A percentile compares a stretch with the other conserved stretches of the same genome.
Conservation (phyloP, 2,113 vertebrate species). For the Embiotoca jacksoni region DNA sequence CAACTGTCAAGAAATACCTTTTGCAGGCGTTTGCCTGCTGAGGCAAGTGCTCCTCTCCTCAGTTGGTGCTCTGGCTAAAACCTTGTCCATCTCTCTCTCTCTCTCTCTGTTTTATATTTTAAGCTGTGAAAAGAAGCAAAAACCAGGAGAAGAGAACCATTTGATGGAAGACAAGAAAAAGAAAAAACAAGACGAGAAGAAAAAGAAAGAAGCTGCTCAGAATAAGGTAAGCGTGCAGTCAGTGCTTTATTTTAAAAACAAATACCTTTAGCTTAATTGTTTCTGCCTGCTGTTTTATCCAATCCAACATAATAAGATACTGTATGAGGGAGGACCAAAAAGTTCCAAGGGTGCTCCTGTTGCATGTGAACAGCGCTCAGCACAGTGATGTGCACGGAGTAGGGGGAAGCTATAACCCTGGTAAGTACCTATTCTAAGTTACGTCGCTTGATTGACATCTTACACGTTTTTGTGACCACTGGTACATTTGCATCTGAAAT, state of each 20-base stretch:
- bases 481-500: too few species aligned
- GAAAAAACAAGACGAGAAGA: conserved; percentile 99
- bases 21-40: conserved; percentile 6
- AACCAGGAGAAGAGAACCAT: conserved; percentile 93
- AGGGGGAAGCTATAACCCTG: too few species aligned
- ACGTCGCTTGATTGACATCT: too few species aligned
- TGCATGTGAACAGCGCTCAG: neutral
- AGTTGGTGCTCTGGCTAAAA: conserved; percentile 8
- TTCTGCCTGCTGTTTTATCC: neutral
- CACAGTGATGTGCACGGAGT: neutral
- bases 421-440: too few species aligned
- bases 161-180: conserved; percentile 99
- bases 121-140: conserved; percentile 90
- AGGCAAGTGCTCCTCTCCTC: neutral
- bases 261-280: neutral
- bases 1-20: neutral
- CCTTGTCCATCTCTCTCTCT: neutral
- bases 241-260: neutral
- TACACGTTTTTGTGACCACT: too few species aligned
- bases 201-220: conserved; percentile 98
- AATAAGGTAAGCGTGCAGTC: conserved; percentile 88
- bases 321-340: neutral
- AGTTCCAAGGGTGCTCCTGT: too few species aligned
- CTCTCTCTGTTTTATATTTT: conserved; percentile 44
- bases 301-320: neutral